These are phyloP conservation scores for Pammene fasciana DNA, from an alignment of 2,888 invertebrate species.

Conservation along the genomic window DNA sequence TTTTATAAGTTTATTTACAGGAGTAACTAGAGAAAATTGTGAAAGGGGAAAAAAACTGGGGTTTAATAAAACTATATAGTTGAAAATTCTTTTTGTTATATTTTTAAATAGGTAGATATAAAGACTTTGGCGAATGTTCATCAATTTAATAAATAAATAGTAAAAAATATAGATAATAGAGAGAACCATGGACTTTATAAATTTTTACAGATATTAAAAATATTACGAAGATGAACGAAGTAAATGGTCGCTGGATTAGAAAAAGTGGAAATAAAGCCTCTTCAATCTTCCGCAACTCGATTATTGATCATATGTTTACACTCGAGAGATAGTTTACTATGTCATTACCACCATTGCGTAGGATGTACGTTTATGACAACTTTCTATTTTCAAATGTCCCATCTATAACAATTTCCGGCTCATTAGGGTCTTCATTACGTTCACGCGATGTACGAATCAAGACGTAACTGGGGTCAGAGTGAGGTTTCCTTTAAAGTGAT, in stretches of 20 bases:
- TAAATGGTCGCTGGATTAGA: too few species aligned
- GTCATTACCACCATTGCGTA: constrained; percentile 29
- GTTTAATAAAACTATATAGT: too few species aligned
- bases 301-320: neutral
- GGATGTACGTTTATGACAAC: constrained; percentile 36
- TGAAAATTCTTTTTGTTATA: too few species aligned
- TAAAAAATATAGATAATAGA: too few species aligned
- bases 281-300: too few species aligned
- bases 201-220: too few species aligned
- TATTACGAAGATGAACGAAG: too few species aligned
- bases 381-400: constrained; percentile 41
- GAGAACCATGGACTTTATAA: too few species aligned
- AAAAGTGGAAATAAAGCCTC: too few species aligned
- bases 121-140: too few species aligned
- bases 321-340: constrained; percentile 9
- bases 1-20: neutral
- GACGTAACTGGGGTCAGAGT: constrained; percentile 38
- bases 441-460: constrained; percentile 42
- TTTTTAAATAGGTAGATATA: too few species aligned
- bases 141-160: too few species aligned
- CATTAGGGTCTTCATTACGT: constrained; percentile 36
- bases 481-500: constrained; percentile 40
- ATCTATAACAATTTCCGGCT: constrained; percentile 38
- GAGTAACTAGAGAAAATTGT: neutral
- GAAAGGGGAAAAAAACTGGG: neutral